phyloP scores from a whole-genome alignment of 2,113 vertebrate species.

The Myxocyprinus asiaticus region DNA sequence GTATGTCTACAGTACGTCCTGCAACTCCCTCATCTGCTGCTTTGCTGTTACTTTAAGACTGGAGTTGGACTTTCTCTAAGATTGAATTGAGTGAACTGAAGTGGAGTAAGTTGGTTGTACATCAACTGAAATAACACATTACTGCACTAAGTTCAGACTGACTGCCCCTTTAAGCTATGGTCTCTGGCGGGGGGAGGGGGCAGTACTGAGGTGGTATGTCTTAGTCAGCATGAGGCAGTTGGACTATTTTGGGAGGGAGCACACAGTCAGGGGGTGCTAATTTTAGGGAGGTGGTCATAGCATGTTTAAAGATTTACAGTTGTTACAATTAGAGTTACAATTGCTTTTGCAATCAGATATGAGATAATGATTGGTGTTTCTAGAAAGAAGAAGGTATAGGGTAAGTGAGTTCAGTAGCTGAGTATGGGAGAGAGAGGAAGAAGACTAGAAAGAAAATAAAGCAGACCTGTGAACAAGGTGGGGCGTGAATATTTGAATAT shows the following conservation, averaged over 20 bases:
- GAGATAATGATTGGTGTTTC: not conserved
- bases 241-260: slow-evolving; percentile 61
- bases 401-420: not conserved
- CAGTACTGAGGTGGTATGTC: slow-evolving; percentile 59
- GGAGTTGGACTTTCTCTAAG: too few species aligned
- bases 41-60: slow-evolving; percentile 30
- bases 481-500: not conserved
- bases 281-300: slow-evolving; percentile 58
- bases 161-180: slow-evolving; percentile 52
- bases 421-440: not conserved
- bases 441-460: not conserved
- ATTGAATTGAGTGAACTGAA: too few species aligned
- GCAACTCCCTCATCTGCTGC: too few species aligned
- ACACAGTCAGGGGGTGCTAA: slow-evolving; percentile 62
- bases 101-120: not conserved
- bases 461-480: not conserved
- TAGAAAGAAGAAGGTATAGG: not conserved
- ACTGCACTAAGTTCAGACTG: not conserved
- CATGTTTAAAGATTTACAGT: slow-evolving; percentile 33
- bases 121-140: not conserved
- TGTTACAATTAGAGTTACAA: slow-evolving; percentile 11
- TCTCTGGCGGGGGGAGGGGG: slow-evolving; percentile 54
- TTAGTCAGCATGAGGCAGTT: slow-evolving; percentile 64
- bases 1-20: too few species aligned
- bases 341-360: too few species aligned